Percentiles rank a stretch among this genome's conserved stretches.
Evolutionary conservation across 2,797 vertebrate genomes (phyloP).

Genomic region (Poecile montanus): DNA sequence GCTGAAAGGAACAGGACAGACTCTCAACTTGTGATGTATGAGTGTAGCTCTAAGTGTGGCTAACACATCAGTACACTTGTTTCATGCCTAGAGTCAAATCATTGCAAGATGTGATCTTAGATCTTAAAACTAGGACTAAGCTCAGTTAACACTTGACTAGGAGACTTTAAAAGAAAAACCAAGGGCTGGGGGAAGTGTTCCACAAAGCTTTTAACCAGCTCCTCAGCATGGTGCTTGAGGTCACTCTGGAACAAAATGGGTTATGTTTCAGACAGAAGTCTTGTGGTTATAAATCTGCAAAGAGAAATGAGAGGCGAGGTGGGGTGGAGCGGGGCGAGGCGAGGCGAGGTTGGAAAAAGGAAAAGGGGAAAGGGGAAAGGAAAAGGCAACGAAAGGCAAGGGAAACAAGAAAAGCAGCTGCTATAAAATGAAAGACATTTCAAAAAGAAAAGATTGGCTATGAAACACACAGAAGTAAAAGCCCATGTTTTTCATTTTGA

Average conservation of each 20-base stretch:
- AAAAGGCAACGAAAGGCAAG: not conserved
- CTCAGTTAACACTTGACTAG: not conserved
- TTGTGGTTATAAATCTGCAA: not conserved
- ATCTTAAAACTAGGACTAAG: not conserved
- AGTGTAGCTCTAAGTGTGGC: not conserved
- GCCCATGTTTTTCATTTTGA: not conserved
- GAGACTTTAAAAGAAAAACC: conserved; percentile 12
- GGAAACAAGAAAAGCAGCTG: not conserved
- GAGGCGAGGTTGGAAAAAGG: not conserved
- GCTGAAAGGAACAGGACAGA: conserved; percentile 24
- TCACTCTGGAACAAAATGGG: not conserved
- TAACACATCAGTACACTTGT: conserved; percentile 3
- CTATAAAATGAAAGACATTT: not conserved
- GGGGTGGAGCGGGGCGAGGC: too few relatives aligned
- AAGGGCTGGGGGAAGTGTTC: not conserved
- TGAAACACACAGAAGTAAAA: not conserved
- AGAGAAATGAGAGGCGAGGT: not conserved
- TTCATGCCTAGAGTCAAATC: conserved; percentile 13
- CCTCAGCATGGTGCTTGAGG: not conserved
- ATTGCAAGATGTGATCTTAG: conserved; percentile 11
- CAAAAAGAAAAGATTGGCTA: not conserved
- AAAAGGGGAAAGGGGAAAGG: not conserved
- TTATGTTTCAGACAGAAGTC: not conserved
- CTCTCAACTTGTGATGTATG: not conserved
- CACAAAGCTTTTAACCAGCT: not conserved